Evolutionary conservation across 1,140 invertebrate genomes (phyloP).

Genomic region (Dinoponera quadriceps): DNA sequence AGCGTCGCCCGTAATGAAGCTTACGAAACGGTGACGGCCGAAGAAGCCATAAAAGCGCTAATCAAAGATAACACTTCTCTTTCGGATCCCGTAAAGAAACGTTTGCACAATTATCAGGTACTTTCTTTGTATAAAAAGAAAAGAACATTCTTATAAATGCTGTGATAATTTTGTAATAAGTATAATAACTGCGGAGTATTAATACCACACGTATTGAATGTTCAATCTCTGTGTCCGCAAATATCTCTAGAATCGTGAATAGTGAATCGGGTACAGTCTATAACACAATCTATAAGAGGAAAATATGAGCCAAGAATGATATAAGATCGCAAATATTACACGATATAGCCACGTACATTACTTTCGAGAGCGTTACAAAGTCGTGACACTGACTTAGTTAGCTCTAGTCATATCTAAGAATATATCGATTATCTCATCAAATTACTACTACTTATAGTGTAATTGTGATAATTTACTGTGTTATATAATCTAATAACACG

Average conservation of each 20-base stretch:
- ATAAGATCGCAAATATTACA: neutral
- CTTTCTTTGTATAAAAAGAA: neutral
- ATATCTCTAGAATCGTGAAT: slow-evolving; percentile 14
- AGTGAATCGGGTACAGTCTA: neutral
- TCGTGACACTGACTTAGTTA: neutral
- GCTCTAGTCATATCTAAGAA: neutral
- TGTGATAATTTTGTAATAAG: neutral
- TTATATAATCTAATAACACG: neutral
- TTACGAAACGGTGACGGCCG: slow-evolving; percentile 74
- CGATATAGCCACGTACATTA: neutral
- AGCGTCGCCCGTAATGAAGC: slow-evolving; percentile 69
- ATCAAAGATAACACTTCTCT: slow-evolving; percentile 86
- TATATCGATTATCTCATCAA: neutral
- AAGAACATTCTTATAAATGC: neutral
- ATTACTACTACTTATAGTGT: neutral
- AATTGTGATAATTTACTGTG: neutral
- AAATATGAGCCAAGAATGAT: slow-evolving; percentile 4
- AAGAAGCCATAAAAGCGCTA: slow-evolving; percentile 84
- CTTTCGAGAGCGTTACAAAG: neutral
- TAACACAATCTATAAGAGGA: neutral
- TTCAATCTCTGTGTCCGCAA: neutral
- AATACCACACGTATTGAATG: neutral
- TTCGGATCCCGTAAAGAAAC: slow-evolving; percentile 84
- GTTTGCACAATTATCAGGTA: slow-evolving; percentile 81
- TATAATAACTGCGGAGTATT: slow-evolving; percentile 2